phyloP scores from a whole-genome alignment of 2,113 vertebrate species.

The Ictalurus punctatus region DNA sequence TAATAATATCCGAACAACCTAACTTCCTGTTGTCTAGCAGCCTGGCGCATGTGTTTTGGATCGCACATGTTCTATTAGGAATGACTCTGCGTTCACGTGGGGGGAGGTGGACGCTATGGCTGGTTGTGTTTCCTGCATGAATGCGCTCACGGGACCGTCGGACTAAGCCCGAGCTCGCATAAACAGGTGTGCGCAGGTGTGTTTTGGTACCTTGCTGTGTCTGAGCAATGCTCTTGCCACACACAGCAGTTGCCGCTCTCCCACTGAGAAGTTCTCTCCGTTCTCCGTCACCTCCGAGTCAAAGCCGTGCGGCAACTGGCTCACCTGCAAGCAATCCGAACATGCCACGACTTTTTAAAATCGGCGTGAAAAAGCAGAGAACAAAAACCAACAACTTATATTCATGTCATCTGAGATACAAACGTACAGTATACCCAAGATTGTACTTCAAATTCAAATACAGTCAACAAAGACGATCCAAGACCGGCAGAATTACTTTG shows the following conservation, averaged over 20 bases:
- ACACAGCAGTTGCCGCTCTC: constrained; percentile 78
- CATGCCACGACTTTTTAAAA: constrained; percentile 12
- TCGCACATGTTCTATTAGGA: constrained; percentile 26
- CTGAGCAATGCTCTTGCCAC: constrained; percentile 78
- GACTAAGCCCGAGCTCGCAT: constrained; percentile 19
- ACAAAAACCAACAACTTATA: not conserved
- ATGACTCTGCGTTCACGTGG: not conserved
- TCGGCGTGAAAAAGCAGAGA: not conserved
- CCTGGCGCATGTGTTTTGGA: not conserved
- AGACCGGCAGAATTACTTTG: too few relatives aligned
- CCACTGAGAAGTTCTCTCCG: constrained; percentile 81
- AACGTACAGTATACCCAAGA: not conserved
- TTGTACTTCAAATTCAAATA: not conserved
- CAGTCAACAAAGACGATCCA: not conserved
- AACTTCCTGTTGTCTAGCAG: constrained; percentile 9
- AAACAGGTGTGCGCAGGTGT: constrained; percentile 19
- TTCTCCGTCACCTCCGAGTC: constrained; percentile 77
- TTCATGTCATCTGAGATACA: not conserved
- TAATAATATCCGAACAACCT: constrained; percentile 3
- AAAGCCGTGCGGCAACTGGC: constrained; percentile 73
- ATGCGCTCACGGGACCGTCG: not conserved
- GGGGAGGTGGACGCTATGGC: not conserved
- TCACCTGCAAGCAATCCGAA: constrained; percentile 65
- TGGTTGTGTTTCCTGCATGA: constrained; percentile 15
- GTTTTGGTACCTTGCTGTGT: constrained; percentile 76